phyloP scores from a whole-genome alignment of 2,888 invertebrate species.

The Antheraea yamamai region DNA sequence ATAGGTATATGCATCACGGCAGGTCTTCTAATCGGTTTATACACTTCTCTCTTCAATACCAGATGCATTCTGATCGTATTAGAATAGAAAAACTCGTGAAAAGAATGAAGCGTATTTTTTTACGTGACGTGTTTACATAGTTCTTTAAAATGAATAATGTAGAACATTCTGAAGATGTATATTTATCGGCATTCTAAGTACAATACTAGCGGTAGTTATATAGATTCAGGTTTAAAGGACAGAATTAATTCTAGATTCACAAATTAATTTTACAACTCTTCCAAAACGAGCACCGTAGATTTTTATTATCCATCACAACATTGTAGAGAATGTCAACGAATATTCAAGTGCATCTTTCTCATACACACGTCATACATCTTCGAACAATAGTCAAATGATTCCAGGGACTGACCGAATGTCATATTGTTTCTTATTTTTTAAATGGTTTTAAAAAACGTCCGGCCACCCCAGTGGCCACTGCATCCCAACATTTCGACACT shows the following conservation, averaged over 20 bases:
- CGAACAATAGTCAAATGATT: slow-evolving; percentile 68
- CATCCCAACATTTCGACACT: slow-evolving; percentile 81
- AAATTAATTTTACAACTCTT: neutral
- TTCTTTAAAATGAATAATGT: no score
- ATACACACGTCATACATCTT: slow-evolving; percentile 53
- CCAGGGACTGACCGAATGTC: slow-evolving; percentile 64
- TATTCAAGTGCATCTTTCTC: slow-evolving; percentile 41
- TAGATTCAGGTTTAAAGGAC: no score
- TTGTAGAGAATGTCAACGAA: slow-evolving; percentile 46
- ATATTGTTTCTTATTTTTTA: slow-evolving; percentile 73
- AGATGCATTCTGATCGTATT: no score
- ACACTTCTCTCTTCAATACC: no score
- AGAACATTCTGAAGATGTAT: no score
- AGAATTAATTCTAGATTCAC: neutral
- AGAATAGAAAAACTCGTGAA: no score
- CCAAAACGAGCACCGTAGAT: slow-evolving; percentile 3
- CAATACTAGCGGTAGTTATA: no score
- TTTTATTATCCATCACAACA: slow-evolving; percentile 34
- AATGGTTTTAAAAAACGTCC: slow-evolving; percentile 56
- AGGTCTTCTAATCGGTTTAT: no score
- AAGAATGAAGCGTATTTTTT: no score
- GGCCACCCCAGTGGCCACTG: slow-evolving; percentile 80
- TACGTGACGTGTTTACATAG: no score
- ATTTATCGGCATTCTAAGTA: no score
- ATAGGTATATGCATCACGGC: no score